Conservation (phyloP, 2,888 invertebrate genomes). For the Cantharis rufa region DNA sequence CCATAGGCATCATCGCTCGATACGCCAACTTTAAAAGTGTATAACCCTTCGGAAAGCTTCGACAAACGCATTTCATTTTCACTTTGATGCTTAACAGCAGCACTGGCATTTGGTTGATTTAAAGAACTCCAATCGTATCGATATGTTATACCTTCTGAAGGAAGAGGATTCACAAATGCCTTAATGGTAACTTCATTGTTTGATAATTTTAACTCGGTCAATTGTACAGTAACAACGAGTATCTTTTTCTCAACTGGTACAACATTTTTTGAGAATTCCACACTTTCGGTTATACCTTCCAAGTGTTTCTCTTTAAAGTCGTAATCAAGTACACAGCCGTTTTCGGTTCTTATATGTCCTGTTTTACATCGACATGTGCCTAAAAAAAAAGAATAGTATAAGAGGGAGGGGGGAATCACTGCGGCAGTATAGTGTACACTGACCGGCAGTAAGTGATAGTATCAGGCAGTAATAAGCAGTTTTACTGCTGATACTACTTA, state of each 20-base stretch:
- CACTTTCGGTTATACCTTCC: conserved; percentile 36
- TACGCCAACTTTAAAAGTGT: conserved; percentile 82
- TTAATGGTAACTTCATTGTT: conserved; percentile 82
- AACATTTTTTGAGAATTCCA: conserved; percentile 34
- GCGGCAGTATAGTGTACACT: no score
- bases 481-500: no score
- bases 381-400: no score
- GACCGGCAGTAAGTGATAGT: no score
- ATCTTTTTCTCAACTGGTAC: conserved; percentile 63
- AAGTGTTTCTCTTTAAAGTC: conserved; percentile 49
- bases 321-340: conserved; percentile 46
- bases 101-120: conserved; percentile 77
- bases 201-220: conserved; percentile 79
- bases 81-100: conserved; percentile 79
- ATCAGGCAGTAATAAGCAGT: no score
- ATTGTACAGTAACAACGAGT: conserved; percentile 73
- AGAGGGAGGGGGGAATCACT: no score
- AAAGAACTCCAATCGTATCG: conserved; percentile 88
- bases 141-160: conserved; percentile 73
- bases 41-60: conserved; percentile 84
- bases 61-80: conserved; percentile 81
- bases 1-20: conserved; percentile 79
- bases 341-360: conserved; percentile 61
- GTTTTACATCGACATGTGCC: conserved; percentile 75
- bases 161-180: conserved; percentile 80